Evolutionary conservation across 2,888 invertebrate species (phyloP), one percentile per base, ranked within the genome.

Genomic region (Liopterus haemorrhoidalis): DNA sequence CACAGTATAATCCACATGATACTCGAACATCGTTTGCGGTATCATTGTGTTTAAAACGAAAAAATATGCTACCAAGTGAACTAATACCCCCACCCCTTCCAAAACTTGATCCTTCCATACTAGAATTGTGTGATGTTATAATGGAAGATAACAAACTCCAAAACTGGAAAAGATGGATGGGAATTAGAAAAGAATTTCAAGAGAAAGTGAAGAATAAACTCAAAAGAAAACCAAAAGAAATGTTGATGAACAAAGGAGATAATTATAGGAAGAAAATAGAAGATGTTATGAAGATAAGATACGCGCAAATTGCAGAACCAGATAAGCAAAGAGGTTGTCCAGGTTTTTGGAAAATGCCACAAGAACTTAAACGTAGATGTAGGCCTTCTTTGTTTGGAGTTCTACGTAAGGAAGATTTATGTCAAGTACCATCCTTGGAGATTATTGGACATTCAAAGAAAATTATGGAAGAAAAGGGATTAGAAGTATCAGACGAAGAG

Each of bases 281-380:
- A 52, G 61, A 63, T 18, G 59, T 61, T 39, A 18, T 47, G 9
- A 28, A 60, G 1, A 46, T 64, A 3, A 57, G 60, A 5, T 59
- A 62, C 45, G 53, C 60, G 5, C 60, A 58, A 45, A 62, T 65
- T 33, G 54, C 58, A 14, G 52, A 54, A 3, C 39, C 61, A 28
- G 64, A 66, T 54, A 58, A 58, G 20, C 59, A 58, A 19, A 54
- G 67, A 40, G 67, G 67, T 31, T 62, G 64, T 48, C 67, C 67
- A 12, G 55, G 52, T 2, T 67, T 64, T 50, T 68, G 61, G 61
- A 55, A 54, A 36, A 32, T 61, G 20, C 65, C 67, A 2, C 25
- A 46, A 2, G 47, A n/a, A n/a, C 55, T n/a, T 51, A 1, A 49
- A 49, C 1, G 45, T 56, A n/a, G 8, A 36, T 53, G n/a, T n/a